Conservation (phyloP, 2,888 invertebrate genomes). For the Acanthopleura granulata region DNA sequence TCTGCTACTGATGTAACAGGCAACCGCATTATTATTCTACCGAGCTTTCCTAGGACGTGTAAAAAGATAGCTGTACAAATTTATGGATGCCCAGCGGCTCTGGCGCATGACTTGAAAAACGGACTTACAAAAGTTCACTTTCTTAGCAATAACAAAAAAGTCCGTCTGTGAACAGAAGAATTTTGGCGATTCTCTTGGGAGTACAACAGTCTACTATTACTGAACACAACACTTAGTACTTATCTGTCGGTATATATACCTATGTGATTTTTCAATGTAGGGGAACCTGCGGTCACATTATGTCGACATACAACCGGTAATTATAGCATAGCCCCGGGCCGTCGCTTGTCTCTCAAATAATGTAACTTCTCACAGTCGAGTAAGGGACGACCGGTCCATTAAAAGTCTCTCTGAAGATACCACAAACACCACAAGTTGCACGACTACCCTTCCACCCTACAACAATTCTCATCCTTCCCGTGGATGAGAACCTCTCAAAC, state of each 20-base stretch:
- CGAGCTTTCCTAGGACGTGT: background rate
- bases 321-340: background rate
- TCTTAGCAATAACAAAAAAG: background rate
- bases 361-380: too few species aligned
- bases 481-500: too few species aligned
- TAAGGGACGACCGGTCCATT: too few species aligned
- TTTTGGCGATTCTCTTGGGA: background rate
- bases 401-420: too few species aligned
- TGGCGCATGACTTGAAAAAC: background rate
- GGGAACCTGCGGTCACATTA: constrained; percentile 6
- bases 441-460: too few species aligned
- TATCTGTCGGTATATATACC: background rate
- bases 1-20: background rate
- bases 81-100: background rate
- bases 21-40: background rate
- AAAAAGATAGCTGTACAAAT: background rate
- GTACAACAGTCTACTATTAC: background rate
- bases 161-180: background rate
- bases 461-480: too few species aligned
- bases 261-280: background rate
- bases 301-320: background rate
- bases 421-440: too few species aligned
- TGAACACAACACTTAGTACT: background rate
- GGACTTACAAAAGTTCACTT: background rate
- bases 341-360: background rate